These are phyloP conservation scores for Hydrolagus affinis DNA, from an alignment of 2,113 vertebrate species.

Conservation along the genomic window DNA sequence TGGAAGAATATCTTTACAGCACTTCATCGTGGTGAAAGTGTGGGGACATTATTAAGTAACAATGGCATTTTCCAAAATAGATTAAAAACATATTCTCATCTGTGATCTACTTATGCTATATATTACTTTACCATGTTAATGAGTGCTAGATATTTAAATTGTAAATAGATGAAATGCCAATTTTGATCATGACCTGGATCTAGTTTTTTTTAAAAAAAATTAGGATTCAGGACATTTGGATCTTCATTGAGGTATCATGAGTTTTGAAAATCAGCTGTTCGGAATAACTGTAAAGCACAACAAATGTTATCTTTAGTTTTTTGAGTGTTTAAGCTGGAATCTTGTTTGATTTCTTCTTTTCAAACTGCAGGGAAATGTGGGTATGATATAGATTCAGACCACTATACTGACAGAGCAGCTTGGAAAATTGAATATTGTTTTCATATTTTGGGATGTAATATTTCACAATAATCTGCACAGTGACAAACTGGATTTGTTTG, in stretches of 20 bases:
- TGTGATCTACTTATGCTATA: not conserved
- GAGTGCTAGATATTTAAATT: not conserved
- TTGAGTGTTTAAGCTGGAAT: not conserved
- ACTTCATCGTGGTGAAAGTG: not conserved
- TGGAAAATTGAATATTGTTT: not conserved
- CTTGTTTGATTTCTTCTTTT: not conserved
- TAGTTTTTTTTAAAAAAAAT: not conserved
- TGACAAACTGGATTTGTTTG: not conserved
- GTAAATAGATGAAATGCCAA: not conserved
- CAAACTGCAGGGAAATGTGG: not conserved
- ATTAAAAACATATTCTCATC: not conserved
- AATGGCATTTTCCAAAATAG: not conserved
- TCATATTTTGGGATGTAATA: not conserved
- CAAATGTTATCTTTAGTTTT: not conserved
- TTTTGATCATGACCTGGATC: not conserved
- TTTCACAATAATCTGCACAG: conserved; percentile 13
- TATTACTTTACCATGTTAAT: not conserved
- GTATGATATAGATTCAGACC: not conserved
- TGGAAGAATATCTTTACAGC: not conserved
- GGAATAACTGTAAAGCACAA: not conserved
- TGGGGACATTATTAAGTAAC: not conserved
- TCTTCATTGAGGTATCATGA: not conserved
- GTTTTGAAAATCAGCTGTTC: not conserved
- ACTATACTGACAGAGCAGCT: not conserved
- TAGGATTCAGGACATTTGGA: not conserved